Conservation (phyloP, 2,113 vertebrate species). For the Boulengeromyrus knoepffleri region DNA sequence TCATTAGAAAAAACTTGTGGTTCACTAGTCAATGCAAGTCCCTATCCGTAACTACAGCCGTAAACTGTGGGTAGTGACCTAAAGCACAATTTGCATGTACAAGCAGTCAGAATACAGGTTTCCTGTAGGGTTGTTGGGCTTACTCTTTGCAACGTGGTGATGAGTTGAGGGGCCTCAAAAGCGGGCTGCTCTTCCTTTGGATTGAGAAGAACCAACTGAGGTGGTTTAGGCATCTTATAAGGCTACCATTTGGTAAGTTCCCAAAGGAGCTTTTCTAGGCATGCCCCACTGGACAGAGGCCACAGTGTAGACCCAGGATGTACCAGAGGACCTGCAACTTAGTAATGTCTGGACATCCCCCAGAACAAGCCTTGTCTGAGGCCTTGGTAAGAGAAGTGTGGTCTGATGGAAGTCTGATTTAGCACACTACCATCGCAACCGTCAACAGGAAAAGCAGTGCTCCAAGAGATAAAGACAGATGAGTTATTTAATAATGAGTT, state of each 20-base stretch:
- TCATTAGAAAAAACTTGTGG: not conserved
- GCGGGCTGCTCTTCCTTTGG: not conserved
- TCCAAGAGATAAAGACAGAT: not conserved
- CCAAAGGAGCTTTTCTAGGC: not conserved
- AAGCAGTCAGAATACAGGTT: not conserved
- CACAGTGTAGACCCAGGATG: not conserved
- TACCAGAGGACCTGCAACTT: not conserved
- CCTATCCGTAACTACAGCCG: not conserved
- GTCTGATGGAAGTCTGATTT: not conserved
- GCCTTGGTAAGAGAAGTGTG: not conserved
- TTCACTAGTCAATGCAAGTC: not conserved
- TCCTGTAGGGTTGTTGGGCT: not conserved
- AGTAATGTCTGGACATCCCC: not conserved
- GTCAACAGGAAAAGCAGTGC: not conserved
- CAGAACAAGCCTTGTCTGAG: not conserved
- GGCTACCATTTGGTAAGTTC: not conserved
- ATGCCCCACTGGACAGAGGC: not conserved
- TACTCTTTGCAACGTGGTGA: not conserved
- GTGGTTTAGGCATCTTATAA: not conserved
- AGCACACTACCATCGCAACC: not conserved
- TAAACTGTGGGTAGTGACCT: not conserved
- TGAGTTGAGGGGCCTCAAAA: not conserved
- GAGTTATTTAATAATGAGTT: not conserved
- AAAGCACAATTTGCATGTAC: not conserved
- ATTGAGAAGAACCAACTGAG: not conserved